Evolutionary conservation across 2,888 invertebrate species (phyloP), one percentile per base, ranked within the genome.

Genomic region (Coelogynopora nodosa): DNA sequence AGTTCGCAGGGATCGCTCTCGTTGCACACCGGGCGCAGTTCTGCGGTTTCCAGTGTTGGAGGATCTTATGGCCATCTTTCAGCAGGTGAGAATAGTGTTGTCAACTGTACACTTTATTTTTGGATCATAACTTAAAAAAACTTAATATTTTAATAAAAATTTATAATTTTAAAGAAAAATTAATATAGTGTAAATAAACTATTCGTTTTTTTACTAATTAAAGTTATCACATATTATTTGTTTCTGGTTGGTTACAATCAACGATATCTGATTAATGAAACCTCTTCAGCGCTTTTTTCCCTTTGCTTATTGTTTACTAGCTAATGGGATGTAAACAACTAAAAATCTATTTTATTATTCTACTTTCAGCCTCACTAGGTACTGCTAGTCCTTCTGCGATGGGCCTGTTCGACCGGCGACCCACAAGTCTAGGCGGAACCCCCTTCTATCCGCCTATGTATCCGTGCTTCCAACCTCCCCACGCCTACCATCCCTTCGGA

Each of bases 31-130:
- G 74, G 80, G 1, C 93, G 96, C 88, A 95, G 96, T 88, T 95
- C 95, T 23, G 95, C 67, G 0, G 85, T 67, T 86, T 92, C 92
- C 0, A 90, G 96, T 31, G 90, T 91, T n/a, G 18, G 74, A 2
- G 97, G 97, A 82, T 97, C 97, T 88, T 97, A 97, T 93, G 97
- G 97, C 27, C 98, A 98, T 93, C 94, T 98, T 88, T 97, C 97
- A 88, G 97, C 97, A 89, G 96, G 95, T 85, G 2, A 13, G 49
- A n/a, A n/a, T n/a, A n/a, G n/a, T n/a, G n/a, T n/a, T n/a, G n/a
- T n/a, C n/a, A n/a, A n/a, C n/a, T n/a, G n/a, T n/a, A n/a, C n/a
- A n/a, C n/a, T n/a, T n/a, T n/a, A n/a, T n/a, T n/a, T n/a, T n/a
- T n/a, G n/a, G n/a, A n/a, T n/a, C n/a, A n/a, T n/a, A n/a, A n/a